Evolutionary conservation across 2,888 invertebrate species (phyloP), one percentile per base, ranked within the genome.

Genomic region (Cataglyphis rosenhaueri): DNA sequence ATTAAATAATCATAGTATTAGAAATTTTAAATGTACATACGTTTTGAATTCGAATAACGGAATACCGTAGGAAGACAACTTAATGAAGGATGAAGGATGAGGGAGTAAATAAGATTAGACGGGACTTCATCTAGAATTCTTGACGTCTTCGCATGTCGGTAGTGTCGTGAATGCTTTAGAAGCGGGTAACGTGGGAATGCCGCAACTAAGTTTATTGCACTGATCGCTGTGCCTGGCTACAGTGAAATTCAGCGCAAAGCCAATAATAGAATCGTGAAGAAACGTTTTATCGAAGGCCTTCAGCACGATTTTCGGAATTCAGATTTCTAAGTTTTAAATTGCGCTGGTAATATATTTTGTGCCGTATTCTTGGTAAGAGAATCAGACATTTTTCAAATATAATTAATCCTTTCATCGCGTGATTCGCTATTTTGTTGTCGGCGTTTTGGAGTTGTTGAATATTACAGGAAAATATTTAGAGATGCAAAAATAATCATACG

Each of bases 191-290:
- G 66, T 81, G 84, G 88, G 84, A 82, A 87, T 86, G 90, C 83
- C 85, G 90, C 87, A 87, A 85, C 89, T 88, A 87, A 86, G 79
- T 88, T 90, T 88, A 88, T 84, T 88, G 88, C 86, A 87, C 89
- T 84, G 87, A 84, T 91, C 90, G 87, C 85, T 86, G 87, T 87
- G 88, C 87, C 90, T 88, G 86, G 87, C 92, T 92, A 88, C 86
- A 82, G 88, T 90, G 88, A 89, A 86, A 82, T 89, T 81, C 87
- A 89, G 88, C 89, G 86, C 87, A 89, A 89, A 89, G 89, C 89
- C 84, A 89, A 86, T 88, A 84, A 86, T 81, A 86, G 85, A 75
- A 88, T 75, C 81, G 87, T 84, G 83, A 86, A 82, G 64, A 78
- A 64, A 78, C 68, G 32, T 74, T 78, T 74, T 71, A 62, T 81